Percentiles rank a stretch among this genome's conserved stretches.
These are phyloP conservation scores for Augochlora pura DNA, from an alignment of 1,140 invertebrate species.

Conservation along the genomic window DNA sequence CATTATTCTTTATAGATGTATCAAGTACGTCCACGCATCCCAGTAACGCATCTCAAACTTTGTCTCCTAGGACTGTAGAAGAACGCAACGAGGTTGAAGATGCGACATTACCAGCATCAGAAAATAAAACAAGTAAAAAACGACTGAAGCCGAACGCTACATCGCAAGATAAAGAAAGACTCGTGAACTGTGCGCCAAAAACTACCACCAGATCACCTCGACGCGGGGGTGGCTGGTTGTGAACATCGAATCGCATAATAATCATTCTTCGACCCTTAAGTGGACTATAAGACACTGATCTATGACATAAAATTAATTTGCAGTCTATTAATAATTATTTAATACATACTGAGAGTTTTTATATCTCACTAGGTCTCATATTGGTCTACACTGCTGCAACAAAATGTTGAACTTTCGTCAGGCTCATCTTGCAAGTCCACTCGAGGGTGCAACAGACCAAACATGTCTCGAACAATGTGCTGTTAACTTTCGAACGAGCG, in stretches of 20 bases:
- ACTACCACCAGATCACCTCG: constrained; percentile 55
- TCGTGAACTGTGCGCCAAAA: constrained; percentile 53
- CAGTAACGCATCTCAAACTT: not conserved
- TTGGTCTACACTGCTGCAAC: no score
- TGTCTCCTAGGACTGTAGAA: not conserved
- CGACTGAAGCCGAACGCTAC: constrained; percentile 50
- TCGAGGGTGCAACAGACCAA: not conserved
- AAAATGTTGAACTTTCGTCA: no score
- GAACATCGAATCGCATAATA: not conserved
- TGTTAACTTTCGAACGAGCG: not conserved
- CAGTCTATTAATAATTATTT: no score
- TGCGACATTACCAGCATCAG: not conserved
- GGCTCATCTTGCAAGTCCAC: not conserved
- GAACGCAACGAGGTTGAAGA: not conserved
- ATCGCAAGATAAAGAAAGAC: constrained; percentile 43
- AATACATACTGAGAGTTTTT: no score
- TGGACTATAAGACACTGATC: no score
- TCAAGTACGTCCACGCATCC: constrained; percentile 1
- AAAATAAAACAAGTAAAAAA: constrained; percentile 39
- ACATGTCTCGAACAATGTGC: not conserved
- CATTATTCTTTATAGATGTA: not conserved
- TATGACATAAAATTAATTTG: no score
- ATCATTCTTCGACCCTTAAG: no score
- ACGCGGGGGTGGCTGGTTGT: constrained; percentile 60
- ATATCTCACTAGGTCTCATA: no score